Evolutionary conservation across 1,140 invertebrate genomes (phyloP).

Genomic region (Orchesella cincta): DNA sequence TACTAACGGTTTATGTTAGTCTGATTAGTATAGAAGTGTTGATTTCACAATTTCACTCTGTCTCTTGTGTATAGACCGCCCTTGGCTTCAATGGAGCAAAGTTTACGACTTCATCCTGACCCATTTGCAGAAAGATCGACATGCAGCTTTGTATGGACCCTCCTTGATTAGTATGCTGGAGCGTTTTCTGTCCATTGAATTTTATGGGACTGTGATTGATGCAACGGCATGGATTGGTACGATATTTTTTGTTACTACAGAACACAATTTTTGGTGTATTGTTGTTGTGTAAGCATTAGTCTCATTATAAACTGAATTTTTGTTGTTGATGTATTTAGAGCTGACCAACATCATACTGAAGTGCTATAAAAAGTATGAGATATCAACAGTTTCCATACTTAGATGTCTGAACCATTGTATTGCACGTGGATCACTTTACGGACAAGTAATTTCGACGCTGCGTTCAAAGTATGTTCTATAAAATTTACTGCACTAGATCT

Average conservation of each 20-base stretch:
- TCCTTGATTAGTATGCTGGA: slow-evolving; percentile 20
- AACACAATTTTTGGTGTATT: background rate
- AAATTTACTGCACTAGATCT: too few species aligned
- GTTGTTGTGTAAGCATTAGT: too few species aligned
- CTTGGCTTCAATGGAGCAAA: background rate
- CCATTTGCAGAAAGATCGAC: slow-evolving; percentile 16
- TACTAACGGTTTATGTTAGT: background rate
- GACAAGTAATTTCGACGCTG: slow-evolving; percentile 29
- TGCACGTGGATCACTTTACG: slow-evolving; percentile 34
- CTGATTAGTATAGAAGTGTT: background rate
- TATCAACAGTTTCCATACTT: slow-evolving; percentile 27
- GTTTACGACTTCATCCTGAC: slow-evolving; percentile 33
- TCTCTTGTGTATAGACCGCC: background rate
- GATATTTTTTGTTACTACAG: too few species aligned
- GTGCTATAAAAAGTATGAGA: background rate
- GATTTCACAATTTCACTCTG: background rate
- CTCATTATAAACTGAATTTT: background rate
- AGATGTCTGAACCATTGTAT: slow-evolving; percentile 34
- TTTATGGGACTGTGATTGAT: slow-evolving; percentile 19
- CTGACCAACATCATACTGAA: slow-evolving; percentile 29
- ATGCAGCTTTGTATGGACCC: slow-evolving; percentile 14
- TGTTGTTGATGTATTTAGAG: slow-evolving; percentile 31
- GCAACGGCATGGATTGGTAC: slow-evolving; percentile 17
- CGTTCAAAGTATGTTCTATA: slow-evolving; percentile 43
- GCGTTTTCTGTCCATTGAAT: slow-evolving; percentile 17